Evolutionary conservation across 2,797 vertebrate species (phyloP).

Genomic region (Pangasius mekongensis): DNA sequence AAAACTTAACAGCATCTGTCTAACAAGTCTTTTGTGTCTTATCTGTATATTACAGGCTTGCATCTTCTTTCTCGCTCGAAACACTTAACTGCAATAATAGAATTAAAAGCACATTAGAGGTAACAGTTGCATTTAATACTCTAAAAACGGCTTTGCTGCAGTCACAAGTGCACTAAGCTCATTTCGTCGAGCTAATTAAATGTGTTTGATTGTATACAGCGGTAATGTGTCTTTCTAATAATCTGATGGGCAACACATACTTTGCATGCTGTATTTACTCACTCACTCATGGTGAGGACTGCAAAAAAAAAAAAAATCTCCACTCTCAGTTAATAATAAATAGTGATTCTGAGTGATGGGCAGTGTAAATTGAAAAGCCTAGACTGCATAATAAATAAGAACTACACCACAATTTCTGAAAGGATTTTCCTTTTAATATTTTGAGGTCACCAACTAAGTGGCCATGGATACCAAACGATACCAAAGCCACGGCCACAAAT

Average conservation of each 20-base stretch:
- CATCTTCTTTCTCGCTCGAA: neutral
- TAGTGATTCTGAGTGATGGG: neutral
- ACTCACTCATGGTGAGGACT: neutral
- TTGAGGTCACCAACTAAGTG: neutral
- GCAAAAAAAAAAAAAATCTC: constrained; percentile 5
- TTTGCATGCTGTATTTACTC: neutral
- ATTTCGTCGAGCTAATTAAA: neutral
- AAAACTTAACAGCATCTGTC: neutral
- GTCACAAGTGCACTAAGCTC: neutral
- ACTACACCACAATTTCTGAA: neutral
- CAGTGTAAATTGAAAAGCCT: neutral
- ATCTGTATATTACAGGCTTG: neutral
- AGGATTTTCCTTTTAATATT: neutral
- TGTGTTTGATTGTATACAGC: neutral
- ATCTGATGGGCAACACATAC: neutral
- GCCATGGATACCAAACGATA: too few species aligned
- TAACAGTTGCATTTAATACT: neutral
- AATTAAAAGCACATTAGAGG: constrained; percentile 16
- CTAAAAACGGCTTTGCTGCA: constrained; percentile 3
- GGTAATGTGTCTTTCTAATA: neutral
- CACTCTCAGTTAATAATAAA: neutral
- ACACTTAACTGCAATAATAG: neutral
- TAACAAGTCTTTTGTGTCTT: neutral
- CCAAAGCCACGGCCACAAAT: neutral
- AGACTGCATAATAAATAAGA: neutral